Percentiles rank a stretch among this genome's conserved stretches.
phyloP scores from a whole-genome alignment of 2,888 invertebrate genomes.

The Lochmaea crataegi region DNA sequence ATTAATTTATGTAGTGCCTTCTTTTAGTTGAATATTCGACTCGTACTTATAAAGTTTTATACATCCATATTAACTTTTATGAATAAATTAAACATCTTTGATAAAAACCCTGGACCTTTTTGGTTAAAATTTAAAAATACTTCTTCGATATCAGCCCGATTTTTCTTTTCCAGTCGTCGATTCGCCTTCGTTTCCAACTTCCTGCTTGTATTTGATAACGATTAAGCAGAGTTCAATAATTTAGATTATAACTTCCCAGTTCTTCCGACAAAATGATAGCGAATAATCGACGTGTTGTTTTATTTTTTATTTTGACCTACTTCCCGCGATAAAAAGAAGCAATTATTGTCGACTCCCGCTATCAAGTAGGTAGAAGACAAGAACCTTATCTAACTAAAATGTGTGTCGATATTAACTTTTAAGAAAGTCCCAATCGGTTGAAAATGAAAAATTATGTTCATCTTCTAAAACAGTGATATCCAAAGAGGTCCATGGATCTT shows the following conservation, averaged over 20 bases:
- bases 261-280: conserved; percentile 17
- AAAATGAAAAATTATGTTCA: too few relatives aligned
- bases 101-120: too few relatives aligned
- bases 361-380: conserved; percentile 14
- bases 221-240: neutral
- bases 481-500: too few relatives aligned
- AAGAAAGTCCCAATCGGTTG: too few relatives aligned
- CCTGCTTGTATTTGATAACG: conserved; percentile 4
- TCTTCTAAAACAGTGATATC: too few relatives aligned
- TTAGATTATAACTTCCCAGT: conserved; percentile 8
- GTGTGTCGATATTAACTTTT: neutral
- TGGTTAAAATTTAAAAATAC: too few relatives aligned
- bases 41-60: too few relatives aligned
- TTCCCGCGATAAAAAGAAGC: conserved; percentile 30
- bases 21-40: too few relatives aligned
- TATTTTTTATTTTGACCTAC: conserved; percentile 31
- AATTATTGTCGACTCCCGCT: conserved; percentile 14
- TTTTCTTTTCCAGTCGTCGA: neutral
- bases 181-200: neutral
- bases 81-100: too few relatives aligned
- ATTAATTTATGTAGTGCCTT: too few relatives aligned
- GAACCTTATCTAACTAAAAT: conserved; percentile 9
- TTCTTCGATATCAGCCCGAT: neutral
- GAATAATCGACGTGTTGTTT: conserved; percentile 2
- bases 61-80: too few relatives aligned